phyloP scores from a whole-genome alignment of 2,888 invertebrate species.

The Erebia ligea region DNA sequence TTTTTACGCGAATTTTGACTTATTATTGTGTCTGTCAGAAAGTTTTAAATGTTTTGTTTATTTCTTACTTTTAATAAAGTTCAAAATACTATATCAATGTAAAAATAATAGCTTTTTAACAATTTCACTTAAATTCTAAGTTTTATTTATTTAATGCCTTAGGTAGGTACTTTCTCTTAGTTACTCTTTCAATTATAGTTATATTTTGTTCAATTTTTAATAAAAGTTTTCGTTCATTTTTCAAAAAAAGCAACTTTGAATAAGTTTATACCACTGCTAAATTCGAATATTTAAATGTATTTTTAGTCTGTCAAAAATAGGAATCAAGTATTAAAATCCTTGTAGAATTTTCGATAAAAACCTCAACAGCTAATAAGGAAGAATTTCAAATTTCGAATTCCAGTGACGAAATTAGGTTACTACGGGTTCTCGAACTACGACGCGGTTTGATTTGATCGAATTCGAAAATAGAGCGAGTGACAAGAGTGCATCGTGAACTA shows the following conservation, averaged over 20 bases:
- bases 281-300: background rate
- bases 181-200: background rate
- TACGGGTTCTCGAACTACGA: conserved; percentile 42
- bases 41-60: too few relatives aligned
- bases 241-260: background rate
- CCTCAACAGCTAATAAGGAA: conserved; percentile 9
- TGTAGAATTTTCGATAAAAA: background rate
- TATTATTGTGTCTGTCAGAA: too few relatives aligned
- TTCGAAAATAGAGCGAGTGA: conserved; percentile 73
- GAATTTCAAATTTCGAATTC: conserved; percentile 35
- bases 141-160: too few relatives aligned
- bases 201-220: background rate
- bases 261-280: background rate
- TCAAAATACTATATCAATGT: too few relatives aligned
- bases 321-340: background rate
- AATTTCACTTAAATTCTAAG: too few relatives aligned
- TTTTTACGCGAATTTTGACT: too few relatives aligned
- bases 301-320: background rate
- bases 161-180: background rate
- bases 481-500: conserved; percentile 78
- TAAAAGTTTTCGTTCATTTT: background rate
- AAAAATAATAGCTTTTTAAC: too few relatives aligned
- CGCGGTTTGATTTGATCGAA: conserved; percentile 49
- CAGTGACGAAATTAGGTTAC: conserved; percentile 43
- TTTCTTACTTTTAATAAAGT: too few relatives aligned